Evolutionary conservation across 2,113 vertebrate genomes (phyloP).

Genomic region (Thomomys bottae): DNA sequence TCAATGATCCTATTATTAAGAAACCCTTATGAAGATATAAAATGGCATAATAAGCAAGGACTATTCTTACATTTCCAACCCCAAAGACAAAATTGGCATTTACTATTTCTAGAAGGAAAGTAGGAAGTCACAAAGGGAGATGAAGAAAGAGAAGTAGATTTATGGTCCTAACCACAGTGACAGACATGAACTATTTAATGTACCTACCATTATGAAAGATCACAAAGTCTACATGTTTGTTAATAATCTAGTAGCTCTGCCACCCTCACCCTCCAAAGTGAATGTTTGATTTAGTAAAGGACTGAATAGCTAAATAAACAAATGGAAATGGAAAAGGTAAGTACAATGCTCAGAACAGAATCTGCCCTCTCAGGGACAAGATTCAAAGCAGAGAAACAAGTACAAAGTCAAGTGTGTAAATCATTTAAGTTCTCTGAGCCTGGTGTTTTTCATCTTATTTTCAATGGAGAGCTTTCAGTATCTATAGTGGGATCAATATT

Average conservation of each 20-base stretch:
- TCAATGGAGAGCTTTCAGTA: not conserved
- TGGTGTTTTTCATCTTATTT: slow-evolving; percentile 42
- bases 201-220: not conserved
- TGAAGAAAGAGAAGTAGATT: not conserved
- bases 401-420: not conserved
- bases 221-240: not conserved
- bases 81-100: not conserved
- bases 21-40: not conserved
- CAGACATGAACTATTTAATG: not conserved
- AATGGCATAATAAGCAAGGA: not conserved
- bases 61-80: not conserved
- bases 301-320: not conserved
- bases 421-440: not conserved
- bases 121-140: not conserved
- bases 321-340: not conserved
- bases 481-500: not conserved
- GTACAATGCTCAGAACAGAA: not conserved
- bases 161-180: not conserved
- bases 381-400: slow-evolving; percentile 39
- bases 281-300: not conserved
- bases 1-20: not conserved
- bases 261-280: not conserved
- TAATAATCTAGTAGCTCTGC: not conserved
- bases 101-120: not conserved
- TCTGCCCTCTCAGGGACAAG: too few relatives aligned